phyloP scores from a whole-genome alignment of 2,888 invertebrate species.

The Eilema sororculum region DNA sequence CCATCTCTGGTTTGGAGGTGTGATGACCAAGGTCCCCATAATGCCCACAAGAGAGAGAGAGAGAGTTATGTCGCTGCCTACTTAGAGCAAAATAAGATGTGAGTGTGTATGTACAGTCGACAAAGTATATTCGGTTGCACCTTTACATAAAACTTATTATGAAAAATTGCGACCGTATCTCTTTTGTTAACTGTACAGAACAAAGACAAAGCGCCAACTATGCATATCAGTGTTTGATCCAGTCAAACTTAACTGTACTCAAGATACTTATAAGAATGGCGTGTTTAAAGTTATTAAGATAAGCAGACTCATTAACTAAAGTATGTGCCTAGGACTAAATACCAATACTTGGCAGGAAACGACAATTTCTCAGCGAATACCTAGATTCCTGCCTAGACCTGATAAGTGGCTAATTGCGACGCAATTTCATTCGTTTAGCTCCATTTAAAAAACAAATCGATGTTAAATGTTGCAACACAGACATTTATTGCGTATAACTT shows the following conservation, averaged over 20 bases:
- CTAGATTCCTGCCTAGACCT: conserved; percentile 42
- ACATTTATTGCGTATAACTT: conserved; percentile 21
- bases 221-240: background rate
- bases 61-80: too few species aligned
- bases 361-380: conserved; percentile 36
- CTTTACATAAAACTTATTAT: too few species aligned
- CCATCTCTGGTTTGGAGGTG: too few species aligned
- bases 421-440: conserved; percentile 38
- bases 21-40: too few species aligned
- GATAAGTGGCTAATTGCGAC: conserved; percentile 35
- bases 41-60: too few species aligned
- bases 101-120: too few species aligned
- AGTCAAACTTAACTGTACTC: background rate
- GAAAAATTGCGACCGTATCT: too few species aligned
- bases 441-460: conserved; percentile 27
- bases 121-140: too few species aligned
- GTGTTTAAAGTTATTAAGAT: background rate
- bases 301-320: background rate
- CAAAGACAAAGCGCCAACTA: too few species aligned
- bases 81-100: too few species aligned
- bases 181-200: too few species aligned
- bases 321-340: conserved; percentile 12
- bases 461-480: conserved; percentile 17
- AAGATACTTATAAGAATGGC: background rate
- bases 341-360: conserved; percentile 34